Evolutionary conservation across 1,140 invertebrate genomes (phyloP).

Genomic region (Formica selysi): DNA sequence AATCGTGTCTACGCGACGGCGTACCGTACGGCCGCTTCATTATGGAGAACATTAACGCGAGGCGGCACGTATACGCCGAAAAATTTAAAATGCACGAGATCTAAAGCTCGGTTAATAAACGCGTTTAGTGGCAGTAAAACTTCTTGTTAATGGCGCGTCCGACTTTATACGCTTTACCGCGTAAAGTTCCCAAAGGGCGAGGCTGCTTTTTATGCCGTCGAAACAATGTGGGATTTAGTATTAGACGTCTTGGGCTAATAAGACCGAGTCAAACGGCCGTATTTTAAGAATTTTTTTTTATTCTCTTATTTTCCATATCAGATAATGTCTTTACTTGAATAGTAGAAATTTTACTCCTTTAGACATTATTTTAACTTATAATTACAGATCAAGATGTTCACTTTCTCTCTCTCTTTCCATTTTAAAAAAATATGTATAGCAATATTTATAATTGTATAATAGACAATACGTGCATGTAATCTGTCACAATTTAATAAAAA

Average conservation of each 20-base stretch:
- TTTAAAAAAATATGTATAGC: not conserved
- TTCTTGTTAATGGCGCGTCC: constrained; percentile 64
- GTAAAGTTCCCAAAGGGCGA: constrained; percentile 53
- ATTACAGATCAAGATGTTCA: not conserved
- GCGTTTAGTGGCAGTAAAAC: constrained; percentile 61
- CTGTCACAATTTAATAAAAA: not conserved
- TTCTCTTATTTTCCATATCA: not conserved
- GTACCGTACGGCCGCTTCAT: constrained; percentile 54
- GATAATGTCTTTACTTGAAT: not conserved
- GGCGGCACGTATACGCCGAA: constrained; percentile 46
- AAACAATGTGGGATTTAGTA: constrained; percentile 51
- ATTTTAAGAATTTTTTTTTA: not conserved
- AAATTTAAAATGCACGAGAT: constrained; percentile 53
- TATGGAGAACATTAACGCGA: constrained; percentile 54
- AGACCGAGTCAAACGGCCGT: not conserved
- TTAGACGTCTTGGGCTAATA: constrained; percentile 5
- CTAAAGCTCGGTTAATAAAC: constrained; percentile 53
- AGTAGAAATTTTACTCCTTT: not conserved
- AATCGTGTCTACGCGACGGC: constrained; percentile 54
- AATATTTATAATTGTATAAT: not conserved
- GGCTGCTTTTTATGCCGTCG: constrained; percentile 50
- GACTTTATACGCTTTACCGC: constrained; percentile 37
- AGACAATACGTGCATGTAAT: not conserved
- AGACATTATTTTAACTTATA: not conserved
- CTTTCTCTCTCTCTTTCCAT: not conserved